phyloP scores from a whole-genome alignment of 1,140 invertebrate genomes.

The Reticulitermes speratus region DNA sequence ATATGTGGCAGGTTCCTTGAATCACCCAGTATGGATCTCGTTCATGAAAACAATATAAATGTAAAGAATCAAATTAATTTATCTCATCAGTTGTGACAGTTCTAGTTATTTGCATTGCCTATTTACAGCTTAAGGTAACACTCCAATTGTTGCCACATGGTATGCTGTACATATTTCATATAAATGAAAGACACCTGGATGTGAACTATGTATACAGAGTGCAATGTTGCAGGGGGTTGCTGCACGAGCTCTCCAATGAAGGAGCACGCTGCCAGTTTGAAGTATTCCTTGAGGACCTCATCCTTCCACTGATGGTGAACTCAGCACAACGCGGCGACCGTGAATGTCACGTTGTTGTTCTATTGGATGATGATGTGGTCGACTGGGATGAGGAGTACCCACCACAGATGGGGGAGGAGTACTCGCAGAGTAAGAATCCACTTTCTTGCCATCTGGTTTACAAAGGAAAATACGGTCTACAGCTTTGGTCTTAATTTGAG shows the following conservation, averaged over 20 bases:
- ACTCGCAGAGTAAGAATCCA: slow-evolving; percentile 79
- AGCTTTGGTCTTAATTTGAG: too few relatives aligned
- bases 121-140: not conserved
- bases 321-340: slow-evolving; percentile 88
- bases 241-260: slow-evolving; percentile 98
- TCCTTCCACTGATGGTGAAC: slow-evolving; percentile 94
- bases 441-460: slow-evolving; percentile 20
- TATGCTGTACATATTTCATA: too few relatives aligned
- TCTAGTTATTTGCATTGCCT: not conserved
- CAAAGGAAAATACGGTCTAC: not conserved
- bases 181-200: not conserved
- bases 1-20: too few relatives aligned
- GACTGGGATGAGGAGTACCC: slow-evolving; percentile 99
- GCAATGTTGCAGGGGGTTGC: slow-evolving; percentile 70
- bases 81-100: not conserved
- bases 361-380: slow-evolving; percentile 93
- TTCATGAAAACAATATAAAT: too few relatives aligned
- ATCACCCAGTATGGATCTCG: too few relatives aligned
- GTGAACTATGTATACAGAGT: not conserved
- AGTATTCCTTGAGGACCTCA: slow-evolving; percentile 91
- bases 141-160: not conserved
- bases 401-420: slow-evolving; percentile 98
- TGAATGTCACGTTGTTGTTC: slow-evolving; percentile 91
- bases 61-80: not conserved
- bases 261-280: slow-evolving; percentile 97